Percentiles rank a stretch among this genome's conserved stretches.
Conservation (phyloP, 2,888 invertebrate genomes). For the Dryocosmus kuriphilus region DNA sequence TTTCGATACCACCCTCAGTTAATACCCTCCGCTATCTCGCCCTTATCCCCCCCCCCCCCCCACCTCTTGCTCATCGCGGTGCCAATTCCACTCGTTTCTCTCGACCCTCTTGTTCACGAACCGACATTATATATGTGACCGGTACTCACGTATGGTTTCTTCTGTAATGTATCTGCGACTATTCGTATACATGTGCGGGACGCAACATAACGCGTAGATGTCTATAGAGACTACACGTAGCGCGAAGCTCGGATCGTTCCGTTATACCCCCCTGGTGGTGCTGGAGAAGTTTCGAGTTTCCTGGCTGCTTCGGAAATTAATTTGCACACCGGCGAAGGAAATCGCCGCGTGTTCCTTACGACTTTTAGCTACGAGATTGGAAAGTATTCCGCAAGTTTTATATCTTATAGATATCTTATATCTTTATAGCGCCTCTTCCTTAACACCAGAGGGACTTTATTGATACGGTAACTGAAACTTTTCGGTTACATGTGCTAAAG, state of each 20-base stretch:
- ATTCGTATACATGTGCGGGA: constrained; percentile 37
- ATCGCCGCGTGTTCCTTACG: constrained; percentile 57
- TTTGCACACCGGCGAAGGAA: constrained; percentile 57
- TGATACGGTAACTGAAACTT: constrained; percentile 64
- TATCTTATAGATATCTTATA: constrained; percentile 44
- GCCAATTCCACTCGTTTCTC: constrained; percentile 52
- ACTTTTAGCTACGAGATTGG: constrained; percentile 53
- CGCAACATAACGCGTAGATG: constrained; percentile 51
- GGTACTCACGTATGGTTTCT: constrained; percentile 69
- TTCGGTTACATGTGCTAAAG: constrained; percentile 5
- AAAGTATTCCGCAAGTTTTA: constrained; percentile 50
- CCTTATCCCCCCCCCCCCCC: constrained; percentile 44
- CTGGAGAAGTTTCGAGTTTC: constrained; percentile 60
- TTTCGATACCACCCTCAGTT: constrained; percentile 41
- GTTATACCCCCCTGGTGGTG: constrained; percentile 55
- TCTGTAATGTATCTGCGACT: constrained; percentile 64
- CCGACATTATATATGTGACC: constrained; percentile 56
- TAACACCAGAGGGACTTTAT: constrained; percentile 59
- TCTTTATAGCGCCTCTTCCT: constrained; percentile 55
- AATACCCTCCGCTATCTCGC: constrained; percentile 45
- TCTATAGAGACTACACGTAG: constrained; percentile 53
- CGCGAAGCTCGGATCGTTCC: constrained; percentile 50
- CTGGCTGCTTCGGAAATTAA: constrained; percentile 60
- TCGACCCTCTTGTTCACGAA: constrained; percentile 54
- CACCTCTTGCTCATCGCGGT: constrained; percentile 41